Evolutionary conservation across 2,888 invertebrate species (phyloP), one percentile per base, ranked within the genome.

Genomic region (Xestia sexstrigata): DNA sequence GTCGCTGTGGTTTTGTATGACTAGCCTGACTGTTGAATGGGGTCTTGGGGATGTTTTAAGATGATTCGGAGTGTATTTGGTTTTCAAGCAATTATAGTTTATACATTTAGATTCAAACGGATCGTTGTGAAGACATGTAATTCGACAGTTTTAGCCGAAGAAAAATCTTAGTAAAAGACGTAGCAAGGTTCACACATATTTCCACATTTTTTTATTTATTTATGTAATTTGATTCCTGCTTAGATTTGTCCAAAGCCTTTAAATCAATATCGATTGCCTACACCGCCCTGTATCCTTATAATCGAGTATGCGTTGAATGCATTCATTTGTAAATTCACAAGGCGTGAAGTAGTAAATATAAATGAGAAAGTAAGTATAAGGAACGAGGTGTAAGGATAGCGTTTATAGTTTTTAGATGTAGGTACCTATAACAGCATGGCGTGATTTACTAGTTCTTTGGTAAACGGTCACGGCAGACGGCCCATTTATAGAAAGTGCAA

Each of bases 321-420:
- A 67, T 71, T 49, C 47, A 71, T 55, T 52, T 52, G 71, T 60
- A 35, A 72, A 71, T 13, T n/a, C 30, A 39, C 9, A 30, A 20
- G 26, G 68, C 68, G 85, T 84, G 81, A 81, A 72, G 70, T 75
- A 67, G 74, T 85, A 81, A 81, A 84, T 74, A 74, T 70, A 67
- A 74, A 45, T 45, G 70, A 74, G 82, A 81, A 81, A 85, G 81
- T 81, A 81, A 85, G 81, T 81, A 42, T 65, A 71, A 74, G 66
- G n/a, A 42, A 70, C 63, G 68, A 63, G 52, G 45, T 71, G 35
- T 42, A 85, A 81, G 74, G 81, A 73, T 80, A 60, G 52, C 49
- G 35, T 30, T 83, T 42, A 55, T 39, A 39, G 45, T 47, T 55
- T 69, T 62, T 49, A 26, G 39, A 60, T 66, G 13, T n/a, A n/a